Conservation (phyloP, 2,797 vertebrate species). For the Pseudochromis fuscus region DNA sequence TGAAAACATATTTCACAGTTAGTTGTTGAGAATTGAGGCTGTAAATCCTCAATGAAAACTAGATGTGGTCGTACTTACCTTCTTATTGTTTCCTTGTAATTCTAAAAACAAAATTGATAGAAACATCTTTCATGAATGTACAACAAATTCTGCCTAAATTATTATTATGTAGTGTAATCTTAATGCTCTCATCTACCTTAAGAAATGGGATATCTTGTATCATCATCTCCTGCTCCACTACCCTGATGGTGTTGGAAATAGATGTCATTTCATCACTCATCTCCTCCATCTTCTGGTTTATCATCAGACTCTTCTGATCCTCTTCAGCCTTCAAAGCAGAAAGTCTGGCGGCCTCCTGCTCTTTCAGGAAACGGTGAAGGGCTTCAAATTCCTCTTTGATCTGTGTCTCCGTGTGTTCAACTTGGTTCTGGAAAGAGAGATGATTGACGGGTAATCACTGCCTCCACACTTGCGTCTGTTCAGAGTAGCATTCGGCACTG, state of each 20-base stretch:
- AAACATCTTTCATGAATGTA: constrained; percentile 4
- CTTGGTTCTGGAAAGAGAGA: constrained; percentile 78
- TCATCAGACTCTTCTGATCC: constrained; percentile 76
- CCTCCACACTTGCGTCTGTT: not conserved
- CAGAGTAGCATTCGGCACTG: constrained; percentile 13
- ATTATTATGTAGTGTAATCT: not conserved
- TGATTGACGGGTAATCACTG: constrained; percentile 19
- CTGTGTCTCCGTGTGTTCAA: constrained; percentile 79
- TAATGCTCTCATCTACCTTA: constrained; percentile 70
- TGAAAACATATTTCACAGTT: constrained; percentile 65
- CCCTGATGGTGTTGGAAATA: constrained; percentile 80
- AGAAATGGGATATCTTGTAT: constrained; percentile 81
- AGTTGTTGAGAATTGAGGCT: constrained; percentile 14
- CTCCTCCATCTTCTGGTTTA: constrained; percentile 77
- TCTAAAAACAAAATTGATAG: constrained; percentile 73
- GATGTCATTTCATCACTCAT: constrained; percentile 76
- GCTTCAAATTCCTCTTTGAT: constrained; percentile 84
- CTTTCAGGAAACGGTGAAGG: constrained; percentile 80
- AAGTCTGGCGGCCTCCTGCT: constrained; percentile 82
- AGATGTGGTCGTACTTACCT: constrained; percentile 66
- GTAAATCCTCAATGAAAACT: not conserved
- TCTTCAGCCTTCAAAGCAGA: constrained; percentile 79
- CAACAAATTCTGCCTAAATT: not conserved
- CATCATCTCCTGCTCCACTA: constrained; percentile 83
- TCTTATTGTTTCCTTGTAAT: constrained; percentile 86